Percentiles rank a stretch among this genome's conserved stretches.
These are phyloP conservation scores for Mastomys coucha DNA, from an alignment of 2,113 vertebrate species.

Conservation along the genomic window DNA sequence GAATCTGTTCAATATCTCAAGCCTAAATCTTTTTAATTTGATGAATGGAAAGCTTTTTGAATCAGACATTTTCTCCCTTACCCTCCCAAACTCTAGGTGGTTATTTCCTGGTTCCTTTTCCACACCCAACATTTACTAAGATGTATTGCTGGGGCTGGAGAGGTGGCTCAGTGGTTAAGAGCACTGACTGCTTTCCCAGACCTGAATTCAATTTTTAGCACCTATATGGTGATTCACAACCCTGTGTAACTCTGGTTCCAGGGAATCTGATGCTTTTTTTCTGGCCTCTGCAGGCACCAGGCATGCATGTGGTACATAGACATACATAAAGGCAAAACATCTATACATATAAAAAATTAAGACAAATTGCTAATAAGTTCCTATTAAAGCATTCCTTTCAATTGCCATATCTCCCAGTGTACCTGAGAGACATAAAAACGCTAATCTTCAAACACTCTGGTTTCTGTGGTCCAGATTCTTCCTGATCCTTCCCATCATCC, in stretches of 20 bases:
- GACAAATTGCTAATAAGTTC: not conserved
- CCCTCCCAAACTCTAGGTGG: not conserved
- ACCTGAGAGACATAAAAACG: not conserved
- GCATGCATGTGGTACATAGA: not conserved
- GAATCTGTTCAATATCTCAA: not conserved
- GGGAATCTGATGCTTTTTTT: not conserved
- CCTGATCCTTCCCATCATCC: no score
- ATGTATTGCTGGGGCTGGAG: not conserved
- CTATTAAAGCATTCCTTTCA: not conserved
- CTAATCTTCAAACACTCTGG: not conserved
- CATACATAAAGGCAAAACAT: not conserved
- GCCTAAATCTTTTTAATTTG: not conserved
- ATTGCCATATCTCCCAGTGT: not conserved
- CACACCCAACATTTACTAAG: not conserved
- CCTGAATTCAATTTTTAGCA: not conserved
- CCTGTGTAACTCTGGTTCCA: not conserved
- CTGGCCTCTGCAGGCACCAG: not conserved
- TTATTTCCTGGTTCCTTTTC: not conserved
- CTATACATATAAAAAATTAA: not conserved
- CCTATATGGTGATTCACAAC: not conserved
- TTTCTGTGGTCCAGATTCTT: no score
- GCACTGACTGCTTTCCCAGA: not conserved
- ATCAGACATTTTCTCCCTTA: not conserved
- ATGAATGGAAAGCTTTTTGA: not conserved
- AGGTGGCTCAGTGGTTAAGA: not conserved